These are phyloP conservation scores for Nyctibius grandis DNA, from an alignment of 2,797 vertebrate species.

Conservation along the genomic window DNA sequence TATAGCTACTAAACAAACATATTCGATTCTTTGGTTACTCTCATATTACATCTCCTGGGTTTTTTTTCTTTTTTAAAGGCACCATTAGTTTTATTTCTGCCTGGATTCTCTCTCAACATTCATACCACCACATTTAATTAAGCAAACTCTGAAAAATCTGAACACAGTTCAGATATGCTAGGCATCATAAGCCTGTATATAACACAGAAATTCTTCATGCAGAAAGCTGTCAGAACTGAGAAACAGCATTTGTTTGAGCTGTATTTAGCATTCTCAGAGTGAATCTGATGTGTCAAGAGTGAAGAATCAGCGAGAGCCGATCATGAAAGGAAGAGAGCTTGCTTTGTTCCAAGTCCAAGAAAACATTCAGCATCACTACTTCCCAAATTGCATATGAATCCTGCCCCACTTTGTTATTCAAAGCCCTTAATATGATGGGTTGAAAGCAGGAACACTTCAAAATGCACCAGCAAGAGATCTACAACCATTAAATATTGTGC, in stretches of 20 bases:
- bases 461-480: not conserved
- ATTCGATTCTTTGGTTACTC: not conserved
- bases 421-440: not conserved
- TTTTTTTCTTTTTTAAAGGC: not conserved
- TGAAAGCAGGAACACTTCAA: not conserved
- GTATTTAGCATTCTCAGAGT: not conserved
- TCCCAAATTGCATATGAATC: not conserved
- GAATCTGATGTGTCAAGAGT: not conserved
- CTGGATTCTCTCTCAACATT: not conserved
- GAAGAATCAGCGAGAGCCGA: not conserved
- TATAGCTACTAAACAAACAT: not conserved
- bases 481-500: not conserved
- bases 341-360: conserved; percentile 11
- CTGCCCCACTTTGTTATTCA: not conserved
- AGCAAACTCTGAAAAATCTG: not conserved
- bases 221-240: not conserved
- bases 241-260: not conserved
- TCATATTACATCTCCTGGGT: not conserved
- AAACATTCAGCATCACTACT: not conserved
- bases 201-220: not conserved
- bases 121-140: not conserved
- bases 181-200: not conserved
- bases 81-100: not conserved
- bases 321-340: not conserved
- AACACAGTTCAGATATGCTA: not conserved